phyloP scores from a whole-genome alignment of 2,888 invertebrate species.

The Parnassius apollo region DNA sequence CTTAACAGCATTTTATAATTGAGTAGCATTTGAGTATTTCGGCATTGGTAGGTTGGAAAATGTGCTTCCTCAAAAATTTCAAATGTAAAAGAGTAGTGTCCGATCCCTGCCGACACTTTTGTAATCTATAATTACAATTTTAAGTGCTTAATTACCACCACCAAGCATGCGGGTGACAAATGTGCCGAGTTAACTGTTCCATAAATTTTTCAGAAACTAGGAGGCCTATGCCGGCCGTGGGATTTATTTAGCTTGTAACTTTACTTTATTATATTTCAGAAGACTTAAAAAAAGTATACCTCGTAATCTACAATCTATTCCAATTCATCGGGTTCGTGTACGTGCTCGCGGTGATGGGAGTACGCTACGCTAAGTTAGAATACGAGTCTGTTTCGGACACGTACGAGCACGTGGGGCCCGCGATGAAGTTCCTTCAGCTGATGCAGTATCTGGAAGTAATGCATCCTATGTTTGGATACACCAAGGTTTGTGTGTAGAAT shows the following conservation, averaged over 20 bases:
- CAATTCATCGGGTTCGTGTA: constrained; percentile 94
- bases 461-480: constrained; percentile 94
- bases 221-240: too few species aligned
- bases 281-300: constrained; percentile 90
- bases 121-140: too few species aligned
- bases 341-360: constrained; percentile 85
- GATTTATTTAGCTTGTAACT: too few species aligned
- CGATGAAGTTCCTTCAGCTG: constrained; percentile 90
- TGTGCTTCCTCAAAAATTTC: too few species aligned
- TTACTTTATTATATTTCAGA: constrained; percentile 68
- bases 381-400: constrained; percentile 85
- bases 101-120: too few species aligned
- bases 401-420: constrained; percentile 87
- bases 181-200: too few species aligned
- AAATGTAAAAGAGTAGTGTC: too few species aligned
- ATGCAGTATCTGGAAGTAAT: constrained; percentile 93
- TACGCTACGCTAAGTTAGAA: constrained; percentile 89
- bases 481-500: constrained; percentile 71
- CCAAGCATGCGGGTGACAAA: too few species aligned
- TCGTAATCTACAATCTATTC: constrained; percentile 93
- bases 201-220: neutral
- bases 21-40: too few species aligned
- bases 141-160: too few species aligned
- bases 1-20: too few species aligned
- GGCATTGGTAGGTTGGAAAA: too few species aligned